Evolutionary conservation across 2,888 invertebrate genomes (phyloP).

Genomic region (Gryllus longicercus): DNA sequence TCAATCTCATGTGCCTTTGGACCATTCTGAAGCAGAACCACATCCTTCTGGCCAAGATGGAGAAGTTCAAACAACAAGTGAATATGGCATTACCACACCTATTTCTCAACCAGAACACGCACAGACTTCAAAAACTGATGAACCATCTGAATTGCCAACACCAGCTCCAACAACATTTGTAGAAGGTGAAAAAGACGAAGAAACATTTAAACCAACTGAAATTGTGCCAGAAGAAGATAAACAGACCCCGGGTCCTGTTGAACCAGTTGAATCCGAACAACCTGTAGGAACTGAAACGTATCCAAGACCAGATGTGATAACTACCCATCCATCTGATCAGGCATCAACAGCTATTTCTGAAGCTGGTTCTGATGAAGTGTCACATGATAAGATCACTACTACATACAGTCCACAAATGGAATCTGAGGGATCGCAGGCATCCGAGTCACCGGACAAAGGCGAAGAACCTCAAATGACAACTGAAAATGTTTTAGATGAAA

Average conservation of each 20-base stretch:
- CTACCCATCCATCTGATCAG: constrained; percentile 30
- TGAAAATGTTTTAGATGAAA: neutral
- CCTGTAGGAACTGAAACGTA: constrained; percentile 23
- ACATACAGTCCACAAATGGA: neutral
- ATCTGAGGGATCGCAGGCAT: constrained; percentile 21
- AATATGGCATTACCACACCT: too few relatives aligned
- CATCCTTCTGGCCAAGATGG: too few relatives aligned
- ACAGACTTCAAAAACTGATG: too few relatives aligned
- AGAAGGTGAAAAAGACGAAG: neutral
- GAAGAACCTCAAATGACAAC: neutral
- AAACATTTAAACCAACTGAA: constrained; percentile 30
- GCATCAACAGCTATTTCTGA: constrained; percentile 23
- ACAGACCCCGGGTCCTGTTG: constrained; percentile 26
- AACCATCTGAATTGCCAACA: too few relatives aligned
- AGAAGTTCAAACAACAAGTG: too few relatives aligned
- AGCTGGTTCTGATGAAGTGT: too few relatives aligned
- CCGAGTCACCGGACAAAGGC: neutral
- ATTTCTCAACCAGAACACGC: too few relatives aligned
- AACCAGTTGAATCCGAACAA: neutral
- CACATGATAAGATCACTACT: too few relatives aligned
- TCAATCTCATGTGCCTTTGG: too few relatives aligned
- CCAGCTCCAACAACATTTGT: too few relatives aligned
- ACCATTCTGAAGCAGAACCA: too few relatives aligned
- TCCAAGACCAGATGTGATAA: constrained; percentile 27
- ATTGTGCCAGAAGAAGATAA: constrained; percentile 28